Conservation (phyloP, 2,113 vertebrate species). For the Callionymus lyra region DNA sequence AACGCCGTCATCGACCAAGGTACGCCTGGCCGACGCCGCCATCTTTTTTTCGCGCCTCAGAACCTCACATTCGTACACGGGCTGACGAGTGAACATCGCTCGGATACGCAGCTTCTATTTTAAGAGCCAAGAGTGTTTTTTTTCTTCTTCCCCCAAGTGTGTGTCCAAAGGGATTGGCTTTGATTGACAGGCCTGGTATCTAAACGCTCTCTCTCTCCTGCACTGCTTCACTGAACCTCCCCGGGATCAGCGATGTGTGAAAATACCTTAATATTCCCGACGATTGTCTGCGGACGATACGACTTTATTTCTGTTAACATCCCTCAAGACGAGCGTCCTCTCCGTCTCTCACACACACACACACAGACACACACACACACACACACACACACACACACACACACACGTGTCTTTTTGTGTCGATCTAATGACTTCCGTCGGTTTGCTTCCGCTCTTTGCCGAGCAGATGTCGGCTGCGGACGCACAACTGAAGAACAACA, state of each 20-base stretch:
- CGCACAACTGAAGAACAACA: slow-evolving; percentile 4
- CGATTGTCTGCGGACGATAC: slow-evolving; percentile 1
- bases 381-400: too few relatives aligned
- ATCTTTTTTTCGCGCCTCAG: too few relatives aligned
- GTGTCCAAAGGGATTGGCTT: slow-evolving; percentile 27
- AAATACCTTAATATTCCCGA: too few relatives aligned
- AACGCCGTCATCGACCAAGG: slow-evolving; percentile 77
- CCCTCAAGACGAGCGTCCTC: slow-evolving; percentile 10
- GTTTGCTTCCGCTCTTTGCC: slow-evolving; percentile 36
- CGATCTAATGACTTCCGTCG: slow-evolving; percentile 40
- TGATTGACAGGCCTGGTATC: slow-evolving; percentile 40
- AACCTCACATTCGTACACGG: too few relatives aligned
- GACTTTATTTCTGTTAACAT: slow-evolving; percentile 15
- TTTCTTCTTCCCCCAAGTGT: too few relatives aligned
- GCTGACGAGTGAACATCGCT: slow-evolving; percentile 12
- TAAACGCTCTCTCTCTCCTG: slow-evolving; percentile 33
- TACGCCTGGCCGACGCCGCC: slow-evolving; percentile 28
- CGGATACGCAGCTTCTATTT: slow-evolving; percentile 31
- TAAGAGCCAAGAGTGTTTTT: slow-evolving; percentile 22
- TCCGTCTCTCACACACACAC: slow-evolving; percentile 5
- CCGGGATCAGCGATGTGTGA: not conserved
- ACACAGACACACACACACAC: too few relatives aligned
- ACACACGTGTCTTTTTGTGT: slow-evolving; percentile 7
- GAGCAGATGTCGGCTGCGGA: slow-evolving; percentile 31
- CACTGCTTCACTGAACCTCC: slow-evolving; percentile 23